These are phyloP conservation scores for Drosophila lowei DNA, from an alignment of 1,140 invertebrate genomes.

Conservation along the genomic window DNA sequence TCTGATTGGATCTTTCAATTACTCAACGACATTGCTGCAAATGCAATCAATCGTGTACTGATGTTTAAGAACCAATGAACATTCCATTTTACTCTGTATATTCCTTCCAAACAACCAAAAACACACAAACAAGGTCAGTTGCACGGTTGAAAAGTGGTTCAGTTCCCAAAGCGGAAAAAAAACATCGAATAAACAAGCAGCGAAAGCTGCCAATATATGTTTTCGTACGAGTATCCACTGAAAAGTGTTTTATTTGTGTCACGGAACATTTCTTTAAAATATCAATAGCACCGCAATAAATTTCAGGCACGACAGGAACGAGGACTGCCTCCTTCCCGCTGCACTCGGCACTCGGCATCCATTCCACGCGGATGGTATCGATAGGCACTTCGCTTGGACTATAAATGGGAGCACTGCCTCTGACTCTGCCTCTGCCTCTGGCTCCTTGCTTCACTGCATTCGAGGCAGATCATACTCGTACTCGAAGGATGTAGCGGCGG, in stretches of 20 bases:
- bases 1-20: slow-evolving; percentile 5
- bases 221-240: neutral
- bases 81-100: too few relatives aligned
- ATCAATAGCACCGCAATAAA: slow-evolving; percentile 41
- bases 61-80: slow-evolving; percentile 13
- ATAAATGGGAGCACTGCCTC: too few relatives aligned
- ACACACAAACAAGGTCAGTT: slow-evolving; percentile 42
- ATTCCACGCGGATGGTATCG: too few relatives aligned
- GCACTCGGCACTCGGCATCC: too few relatives aligned
- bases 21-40: slow-evolving; percentile 1
- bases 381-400: too few relatives aligned
- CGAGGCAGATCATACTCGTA: too few relatives aligned
- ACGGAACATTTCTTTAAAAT: slow-evolving; percentile 46
- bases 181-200: slow-evolving; percentile 15
- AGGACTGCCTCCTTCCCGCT: too few relatives aligned
- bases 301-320: slow-evolving; percentile 4
- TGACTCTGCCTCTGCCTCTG: too few relatives aligned
- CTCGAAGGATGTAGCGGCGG: too few relatives aligned
- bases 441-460: too few relatives aligned
- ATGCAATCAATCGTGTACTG: neutral
- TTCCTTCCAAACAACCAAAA: neutral
- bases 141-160: slow-evolving; percentile 43
- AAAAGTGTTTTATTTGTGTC: slow-evolving; percentile 35
- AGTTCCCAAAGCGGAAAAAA: slow-evolving; percentile 32
- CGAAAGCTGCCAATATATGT: slow-evolving; percentile 8